phyloP scores from a whole-genome alignment of 2,888 invertebrate species.

The Luperina testacea region DNA sequence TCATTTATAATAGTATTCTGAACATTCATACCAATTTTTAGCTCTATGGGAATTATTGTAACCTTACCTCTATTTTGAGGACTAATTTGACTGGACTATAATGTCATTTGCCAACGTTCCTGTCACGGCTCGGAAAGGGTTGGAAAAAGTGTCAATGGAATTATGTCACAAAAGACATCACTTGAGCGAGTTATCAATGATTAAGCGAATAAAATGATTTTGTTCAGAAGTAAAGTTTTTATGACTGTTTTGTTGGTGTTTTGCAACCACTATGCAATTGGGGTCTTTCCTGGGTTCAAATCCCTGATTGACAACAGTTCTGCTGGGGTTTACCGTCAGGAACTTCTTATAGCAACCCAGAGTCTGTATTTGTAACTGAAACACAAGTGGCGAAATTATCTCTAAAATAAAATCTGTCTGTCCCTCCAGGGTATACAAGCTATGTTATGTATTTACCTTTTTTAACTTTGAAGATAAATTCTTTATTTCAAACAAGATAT shows the following conservation, averaged over 20 bases:
- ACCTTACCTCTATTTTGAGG: too few species aligned
- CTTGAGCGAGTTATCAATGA: conserved; percentile 22
- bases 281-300: too few species aligned
- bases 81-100: too few species aligned
- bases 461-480: neutral
- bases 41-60: too few species aligned
- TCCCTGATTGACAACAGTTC: too few species aligned
- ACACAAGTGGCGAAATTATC: neutral
- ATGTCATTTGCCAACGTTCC: conserved; percentile 45
- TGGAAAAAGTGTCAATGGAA: conserved; percentile 43
- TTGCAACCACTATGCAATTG: neutral
- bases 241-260: too few species aligned
- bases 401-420: neutral
- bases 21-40: too few species aligned
- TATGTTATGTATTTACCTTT: neutral
- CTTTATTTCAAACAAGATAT: neutral
- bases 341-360: neutral
- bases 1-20: too few species aligned
- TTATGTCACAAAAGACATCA: conserved; percentile 26
- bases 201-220: neutral
- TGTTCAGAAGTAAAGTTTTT: neutral
- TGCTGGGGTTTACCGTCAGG: neutral
- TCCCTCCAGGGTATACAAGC: neutral
- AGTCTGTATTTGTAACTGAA: neutral
- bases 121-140: conserved; percentile 37